A percentile compares a stretch with the other conserved stretches of the same genome.
Conservation (phyloP, 2,113 vertebrate genomes). For the Anoura caudifer region DNA sequence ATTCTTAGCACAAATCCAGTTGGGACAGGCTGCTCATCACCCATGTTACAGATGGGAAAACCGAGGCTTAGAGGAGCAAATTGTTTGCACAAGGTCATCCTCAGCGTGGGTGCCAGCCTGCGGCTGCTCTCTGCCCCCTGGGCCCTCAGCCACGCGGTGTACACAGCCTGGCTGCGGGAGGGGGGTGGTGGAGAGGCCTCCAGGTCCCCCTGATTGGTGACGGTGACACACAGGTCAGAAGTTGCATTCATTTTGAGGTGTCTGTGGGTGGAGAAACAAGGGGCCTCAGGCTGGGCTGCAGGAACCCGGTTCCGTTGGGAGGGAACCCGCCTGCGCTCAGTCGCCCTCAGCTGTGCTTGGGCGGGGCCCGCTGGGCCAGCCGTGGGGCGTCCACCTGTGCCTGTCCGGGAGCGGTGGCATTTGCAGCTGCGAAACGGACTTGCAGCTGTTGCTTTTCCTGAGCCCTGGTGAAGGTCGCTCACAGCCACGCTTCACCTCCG, state of each 20-base stretch:
- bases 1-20: background rate
- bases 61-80: background rate
- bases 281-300: fast-evolving
- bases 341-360: background rate
- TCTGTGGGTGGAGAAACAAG: too few species aligned
- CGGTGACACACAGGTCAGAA: too few species aligned
- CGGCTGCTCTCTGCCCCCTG: background rate
- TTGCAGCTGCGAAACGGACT: background rate
- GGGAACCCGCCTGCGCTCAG: fast-evolving
- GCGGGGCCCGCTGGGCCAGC: background rate
- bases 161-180: background rate
- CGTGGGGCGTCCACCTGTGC: fast-evolving
- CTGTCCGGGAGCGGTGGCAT: too few species aligned
- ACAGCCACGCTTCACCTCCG: too few species aligned
- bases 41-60: fast-evolving
- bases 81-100: fast-evolving
- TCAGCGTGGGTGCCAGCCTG: fast-evolving
- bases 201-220: background rate
- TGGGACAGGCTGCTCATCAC: fast-evolving
- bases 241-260: too few species aligned
- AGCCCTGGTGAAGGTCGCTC: background rate
- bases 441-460: background rate
- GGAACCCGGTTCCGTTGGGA: background rate
- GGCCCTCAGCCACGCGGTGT: too few species aligned
- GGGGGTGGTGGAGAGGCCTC: fast-evolving